These are phyloP conservation scores for Eulemur coronatus DNA, from an alignment of 2,797 vertebrate genomes.

Conservation along the genomic window DNA sequence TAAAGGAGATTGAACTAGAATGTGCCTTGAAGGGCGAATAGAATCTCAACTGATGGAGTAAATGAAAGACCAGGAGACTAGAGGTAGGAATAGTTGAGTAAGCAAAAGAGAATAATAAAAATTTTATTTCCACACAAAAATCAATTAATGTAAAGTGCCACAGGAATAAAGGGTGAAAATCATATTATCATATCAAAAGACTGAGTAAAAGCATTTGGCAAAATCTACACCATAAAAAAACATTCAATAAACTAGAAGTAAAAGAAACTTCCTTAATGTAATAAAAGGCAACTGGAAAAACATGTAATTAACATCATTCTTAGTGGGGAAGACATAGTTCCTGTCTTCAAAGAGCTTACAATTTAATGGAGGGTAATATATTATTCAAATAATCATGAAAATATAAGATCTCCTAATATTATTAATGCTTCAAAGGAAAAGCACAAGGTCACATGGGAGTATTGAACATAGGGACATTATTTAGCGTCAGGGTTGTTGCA, in stretches of 20 bases:
- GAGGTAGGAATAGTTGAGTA: neutral
- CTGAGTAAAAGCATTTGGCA: neutral
- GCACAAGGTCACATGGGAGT: neutral
- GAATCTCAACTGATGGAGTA: neutral
- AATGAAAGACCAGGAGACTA: neutral
- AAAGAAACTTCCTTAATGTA: neutral
- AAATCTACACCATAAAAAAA: neutral
- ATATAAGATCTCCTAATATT: neutral
- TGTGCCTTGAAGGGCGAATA: neutral
- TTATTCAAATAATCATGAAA: neutral
- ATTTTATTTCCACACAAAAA: neutral
- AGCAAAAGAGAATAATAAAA: neutral
- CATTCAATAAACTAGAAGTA: neutral
- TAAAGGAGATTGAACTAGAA: neutral
- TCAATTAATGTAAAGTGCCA: neutral
- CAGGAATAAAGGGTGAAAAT: neutral
- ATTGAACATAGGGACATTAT: neutral
- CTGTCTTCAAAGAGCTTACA: neutral
- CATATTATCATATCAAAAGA: neutral
- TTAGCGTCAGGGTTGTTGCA: neutral
- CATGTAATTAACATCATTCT: neutral
- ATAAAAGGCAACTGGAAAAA: neutral
- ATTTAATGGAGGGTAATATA: neutral
- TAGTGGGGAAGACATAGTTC: neutral
- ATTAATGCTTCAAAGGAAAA: neutral